Percentiles rank a stretch among this genome's conserved stretches.
Evolutionary conservation across 1,140 invertebrate species (phyloP).

Genomic region (Ruditapes philippinarum): DNA sequence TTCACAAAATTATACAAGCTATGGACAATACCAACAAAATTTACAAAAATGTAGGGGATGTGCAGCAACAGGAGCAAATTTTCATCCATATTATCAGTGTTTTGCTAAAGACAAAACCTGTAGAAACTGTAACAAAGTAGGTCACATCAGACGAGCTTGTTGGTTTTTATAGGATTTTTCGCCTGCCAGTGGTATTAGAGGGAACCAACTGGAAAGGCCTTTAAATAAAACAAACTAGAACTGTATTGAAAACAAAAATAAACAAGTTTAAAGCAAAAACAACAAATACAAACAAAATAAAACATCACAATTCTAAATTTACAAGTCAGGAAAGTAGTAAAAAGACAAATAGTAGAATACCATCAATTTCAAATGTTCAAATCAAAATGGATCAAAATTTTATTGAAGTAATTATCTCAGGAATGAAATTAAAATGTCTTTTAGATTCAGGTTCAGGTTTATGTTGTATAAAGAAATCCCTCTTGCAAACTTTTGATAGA

Average conservation of each 20-base stretch:
- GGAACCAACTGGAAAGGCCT: slow-evolving; percentile 15
- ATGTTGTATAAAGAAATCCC: slow-evolving; percentile 11
- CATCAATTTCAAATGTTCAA: not conserved
- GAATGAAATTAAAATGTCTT: not conserved
- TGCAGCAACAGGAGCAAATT: not conserved
- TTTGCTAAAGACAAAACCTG: not conserved
- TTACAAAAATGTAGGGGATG: not conserved
- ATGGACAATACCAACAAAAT: not conserved
- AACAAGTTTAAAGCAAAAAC: no score
- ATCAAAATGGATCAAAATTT: not conserved
- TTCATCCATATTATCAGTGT: not conserved
- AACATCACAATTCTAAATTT: no score
- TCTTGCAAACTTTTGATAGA: slow-evolving; percentile 11
- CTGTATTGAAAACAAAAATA: no score
- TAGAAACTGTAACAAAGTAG: not conserved
- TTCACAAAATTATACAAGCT: not conserved
- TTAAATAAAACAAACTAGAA: not conserved
- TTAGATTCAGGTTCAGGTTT: slow-evolving; percentile 14
- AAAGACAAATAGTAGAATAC: not conserved
- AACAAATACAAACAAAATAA: no score
- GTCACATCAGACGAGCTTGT: not conserved
- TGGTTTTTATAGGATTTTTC: not conserved
- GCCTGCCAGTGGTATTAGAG: slow-evolving; percentile 18
- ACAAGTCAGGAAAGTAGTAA: no score
- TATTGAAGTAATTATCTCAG: not conserved